Base-by-base conservation (phyloP, 2,797 vertebrate genomes). In the Craterocephalus amniculus region DNA sequence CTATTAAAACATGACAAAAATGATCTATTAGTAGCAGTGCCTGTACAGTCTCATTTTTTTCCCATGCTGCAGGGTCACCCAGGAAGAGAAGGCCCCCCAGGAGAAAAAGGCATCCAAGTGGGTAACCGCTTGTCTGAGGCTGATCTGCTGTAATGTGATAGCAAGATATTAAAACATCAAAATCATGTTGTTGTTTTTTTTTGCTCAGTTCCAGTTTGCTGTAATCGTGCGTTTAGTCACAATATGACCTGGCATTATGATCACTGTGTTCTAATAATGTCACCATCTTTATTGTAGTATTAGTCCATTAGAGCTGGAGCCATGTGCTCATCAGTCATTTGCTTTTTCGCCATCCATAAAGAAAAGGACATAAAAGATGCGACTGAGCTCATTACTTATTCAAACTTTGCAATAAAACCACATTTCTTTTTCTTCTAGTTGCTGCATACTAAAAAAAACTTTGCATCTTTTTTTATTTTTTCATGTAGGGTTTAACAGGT, bases 81-180 rank as follows among this genome's bases (percentile, higher is more conserved):
- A 14, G 97, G 97, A 77, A 95, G 95, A 84, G 97, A 98, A 73
- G 97, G 97, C 6, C 94, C 95, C 43, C 54, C 95, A 0, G 97
- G 97, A 74, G 97, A 98, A 70, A 98, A 98, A 80, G 97, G 97
- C 29, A 80, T 90, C 14, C 94, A 94, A 92, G 97, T 98, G 88
- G 89, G 95, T 94, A 69, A 65, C 76, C 63, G 69, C 22, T 56
- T 58, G 57, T 77, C 55, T 67, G 36, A 70, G 38, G 54, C 57
- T 78, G 58, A 54, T 58, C 43, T 61, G 8, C 22, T 58, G 10
- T 32, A 18, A 36, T 66, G n/a, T 49, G 26, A 24, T 16, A 71
- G 34, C 4, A 67, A 72, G 57, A 79, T 70, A 40, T 72, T 56
- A 55, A 67, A 69, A 65, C 26, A 35, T 24, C 59, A 63, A 26